These are phyloP conservation scores for Calyptommatus sinebrachiatus DNA, from an alignment of 2,113 vertebrate species.

Conservation along the genomic window DNA sequence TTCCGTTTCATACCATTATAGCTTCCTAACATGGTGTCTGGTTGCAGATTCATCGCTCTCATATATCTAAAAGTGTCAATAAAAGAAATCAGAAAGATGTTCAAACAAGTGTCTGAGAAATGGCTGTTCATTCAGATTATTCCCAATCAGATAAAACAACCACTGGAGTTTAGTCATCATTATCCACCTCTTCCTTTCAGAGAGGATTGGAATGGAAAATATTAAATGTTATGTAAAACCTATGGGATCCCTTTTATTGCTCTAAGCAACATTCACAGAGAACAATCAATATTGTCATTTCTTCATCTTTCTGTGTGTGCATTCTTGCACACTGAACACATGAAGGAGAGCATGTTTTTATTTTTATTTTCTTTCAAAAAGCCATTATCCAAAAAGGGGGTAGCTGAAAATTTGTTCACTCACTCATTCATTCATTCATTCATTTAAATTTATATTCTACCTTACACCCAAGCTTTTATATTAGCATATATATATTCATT, in stretches of 20 bases:
- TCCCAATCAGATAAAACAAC: slow-evolving; percentile 5
- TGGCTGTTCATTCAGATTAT: background rate
- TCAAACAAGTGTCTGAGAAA: slow-evolving; percentile 1
- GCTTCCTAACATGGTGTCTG: slow-evolving; percentile 18
- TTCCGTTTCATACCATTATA: slow-evolving; percentile 2
- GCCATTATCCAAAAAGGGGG: too few species aligned
- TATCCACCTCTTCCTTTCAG: background rate
- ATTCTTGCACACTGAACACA: background rate
- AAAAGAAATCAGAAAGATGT: background rate
- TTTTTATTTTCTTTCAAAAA: too few species aligned
- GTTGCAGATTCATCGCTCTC: background rate
- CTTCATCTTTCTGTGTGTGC: background rate
- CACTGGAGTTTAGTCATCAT: background rate
- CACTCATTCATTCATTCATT: too few species aligned
- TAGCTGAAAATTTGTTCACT: too few species aligned
- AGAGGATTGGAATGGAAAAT: background rate
- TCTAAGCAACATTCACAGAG: background rate
- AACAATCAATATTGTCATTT: background rate
- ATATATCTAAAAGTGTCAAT: slow-evolving; percentile 9
- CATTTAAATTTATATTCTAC: too few species aligned
- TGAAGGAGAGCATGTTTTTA: too few species aligned
- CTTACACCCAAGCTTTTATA: too few species aligned
- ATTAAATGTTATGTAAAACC: background rate
- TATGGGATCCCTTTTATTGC: background rate
- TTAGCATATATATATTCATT: too few species aligned